Evolutionary conservation across 2,113 vertebrate species (phyloP).

Genomic region (Agelaius phoeniceus): DNA sequence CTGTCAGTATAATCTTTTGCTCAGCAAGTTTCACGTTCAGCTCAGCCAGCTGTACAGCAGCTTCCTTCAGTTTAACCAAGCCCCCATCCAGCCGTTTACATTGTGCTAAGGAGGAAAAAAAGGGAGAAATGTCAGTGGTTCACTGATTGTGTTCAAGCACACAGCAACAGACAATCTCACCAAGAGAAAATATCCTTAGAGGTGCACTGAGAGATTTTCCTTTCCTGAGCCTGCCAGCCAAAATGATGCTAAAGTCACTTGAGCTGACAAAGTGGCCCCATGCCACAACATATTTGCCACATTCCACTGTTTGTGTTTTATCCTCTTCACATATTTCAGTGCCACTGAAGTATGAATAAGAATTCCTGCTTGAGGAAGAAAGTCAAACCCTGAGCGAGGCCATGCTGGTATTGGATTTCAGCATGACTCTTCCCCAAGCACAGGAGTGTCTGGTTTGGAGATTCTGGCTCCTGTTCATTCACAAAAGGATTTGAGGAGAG

Average conservation of each 20-base stretch:
- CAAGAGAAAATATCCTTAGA: background rate
- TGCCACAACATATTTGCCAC: background rate
- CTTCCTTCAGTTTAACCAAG: conserved; percentile 92
- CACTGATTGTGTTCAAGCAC: background rate
- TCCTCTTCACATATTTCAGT: background rate
- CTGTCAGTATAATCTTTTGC: conserved; percentile 88
- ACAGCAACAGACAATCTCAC: background rate
- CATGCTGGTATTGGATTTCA: background rate
- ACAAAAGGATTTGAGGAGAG: background rate
- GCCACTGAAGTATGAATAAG: background rate
- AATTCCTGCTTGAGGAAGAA: background rate
- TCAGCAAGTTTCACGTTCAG: conserved; percentile 91
- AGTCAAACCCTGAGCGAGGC: background rate
- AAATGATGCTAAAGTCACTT: background rate
- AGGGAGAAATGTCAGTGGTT: background rate
- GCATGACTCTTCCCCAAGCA: background rate
- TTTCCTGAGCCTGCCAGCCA: background rate
- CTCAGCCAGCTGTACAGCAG: conserved; percentile 87
- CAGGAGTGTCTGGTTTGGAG: background rate
- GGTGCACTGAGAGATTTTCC: background rate
- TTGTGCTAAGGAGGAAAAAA: conserved; percentile 74
- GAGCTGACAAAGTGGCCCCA: background rate
- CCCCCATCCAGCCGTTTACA: conserved; percentile 90
- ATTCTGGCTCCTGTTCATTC: background rate
- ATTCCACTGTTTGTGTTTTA: background rate